Evolutionary conservation across 2,888 invertebrate genomes (phyloP).

Genomic region (Harpalus rufipes): DNA sequence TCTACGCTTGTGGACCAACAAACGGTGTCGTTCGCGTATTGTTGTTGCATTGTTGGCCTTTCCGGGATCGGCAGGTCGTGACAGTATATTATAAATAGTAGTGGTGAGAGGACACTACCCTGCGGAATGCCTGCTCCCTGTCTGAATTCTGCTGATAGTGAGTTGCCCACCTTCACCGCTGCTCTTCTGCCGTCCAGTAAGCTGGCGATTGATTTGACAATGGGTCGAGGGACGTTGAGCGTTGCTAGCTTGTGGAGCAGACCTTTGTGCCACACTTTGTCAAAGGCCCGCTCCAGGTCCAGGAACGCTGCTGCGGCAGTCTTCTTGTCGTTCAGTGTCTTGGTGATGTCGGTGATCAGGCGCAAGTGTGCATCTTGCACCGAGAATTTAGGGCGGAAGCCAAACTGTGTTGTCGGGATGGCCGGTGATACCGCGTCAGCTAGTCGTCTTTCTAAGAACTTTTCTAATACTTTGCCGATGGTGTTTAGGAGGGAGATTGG

Average conservation of each 20-base stretch:
- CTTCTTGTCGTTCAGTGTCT: not conserved
- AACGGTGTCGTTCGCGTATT: constrained; percentile 38
- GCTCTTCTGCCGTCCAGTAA: not conserved
- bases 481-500: constrained; percentile 38
- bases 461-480: constrained; percentile 13
- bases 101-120: constrained; percentile 20
- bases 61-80: not conserved
- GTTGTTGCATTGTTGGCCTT: not conserved
- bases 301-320: not conserved
- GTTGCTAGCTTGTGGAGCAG: not conserved
- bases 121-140: constrained; percentile 25
- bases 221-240: not conserved
- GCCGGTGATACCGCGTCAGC: too few relatives aligned
- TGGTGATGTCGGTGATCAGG: not conserved
- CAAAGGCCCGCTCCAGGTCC: constrained; percentile 32
- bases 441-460: not conserved
- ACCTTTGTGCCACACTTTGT: not conserved
- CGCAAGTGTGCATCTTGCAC: constrained; percentile 14
- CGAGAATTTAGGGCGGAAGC: not conserved
- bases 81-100: constrained; percentile 9
- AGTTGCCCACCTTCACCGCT: not conserved
- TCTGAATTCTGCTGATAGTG: not conserved
- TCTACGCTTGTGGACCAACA: not conserved
- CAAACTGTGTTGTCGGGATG: not conserved
- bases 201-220: not conserved